Conservation (phyloP, 1,140 invertebrate genomes). For the Scaptomyza graminum region DNA sequence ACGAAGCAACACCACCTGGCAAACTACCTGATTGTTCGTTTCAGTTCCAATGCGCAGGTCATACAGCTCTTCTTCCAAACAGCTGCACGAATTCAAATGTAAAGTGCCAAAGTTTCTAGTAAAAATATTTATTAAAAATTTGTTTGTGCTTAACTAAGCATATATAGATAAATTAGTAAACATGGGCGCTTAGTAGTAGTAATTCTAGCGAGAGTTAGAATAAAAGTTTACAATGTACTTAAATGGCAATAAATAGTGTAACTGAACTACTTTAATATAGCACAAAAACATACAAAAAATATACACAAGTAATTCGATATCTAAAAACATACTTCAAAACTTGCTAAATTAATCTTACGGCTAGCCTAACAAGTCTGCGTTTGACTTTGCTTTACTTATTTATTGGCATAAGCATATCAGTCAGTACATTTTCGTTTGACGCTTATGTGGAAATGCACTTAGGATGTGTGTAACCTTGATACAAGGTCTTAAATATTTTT, state of each 20-base stretch:
- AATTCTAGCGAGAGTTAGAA: constrained; percentile 38
- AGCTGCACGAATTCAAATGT: constrained; percentile 5
- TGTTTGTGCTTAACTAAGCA: not conserved
- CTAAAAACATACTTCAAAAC: constrained; percentile 7
- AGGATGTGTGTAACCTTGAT: constrained; percentile 79
- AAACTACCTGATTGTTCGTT: constrained; percentile 13
- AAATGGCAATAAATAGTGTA: constrained; percentile 73
- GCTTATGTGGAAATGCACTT: constrained; percentile 45
- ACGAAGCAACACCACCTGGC: not conserved
- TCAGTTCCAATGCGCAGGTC: constrained; percentile 54
- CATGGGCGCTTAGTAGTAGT: constrained; percentile 31
- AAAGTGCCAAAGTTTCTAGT: not conserved
- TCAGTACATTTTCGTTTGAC: constrained; percentile 46
- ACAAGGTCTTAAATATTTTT: constrained; percentile 70
- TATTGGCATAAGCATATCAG: constrained; percentile 48
- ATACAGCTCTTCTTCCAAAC: constrained; percentile 14
- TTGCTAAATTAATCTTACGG: constrained; percentile 17
- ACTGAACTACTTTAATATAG: constrained; percentile 72
- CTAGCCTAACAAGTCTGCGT: constrained; percentile 7
- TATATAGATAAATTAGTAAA: constrained; percentile 9
- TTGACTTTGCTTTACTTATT: constrained; percentile 8
- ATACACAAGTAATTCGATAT: constrained; percentile 22
- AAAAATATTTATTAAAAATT: constrained; percentile 4
- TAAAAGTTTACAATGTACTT: constrained; percentile 61
- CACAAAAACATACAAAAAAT: constrained; percentile 62